phyloP scores from a whole-genome alignment of 2,888 invertebrate genomes.

The Quadroppia sp. region DNA sequence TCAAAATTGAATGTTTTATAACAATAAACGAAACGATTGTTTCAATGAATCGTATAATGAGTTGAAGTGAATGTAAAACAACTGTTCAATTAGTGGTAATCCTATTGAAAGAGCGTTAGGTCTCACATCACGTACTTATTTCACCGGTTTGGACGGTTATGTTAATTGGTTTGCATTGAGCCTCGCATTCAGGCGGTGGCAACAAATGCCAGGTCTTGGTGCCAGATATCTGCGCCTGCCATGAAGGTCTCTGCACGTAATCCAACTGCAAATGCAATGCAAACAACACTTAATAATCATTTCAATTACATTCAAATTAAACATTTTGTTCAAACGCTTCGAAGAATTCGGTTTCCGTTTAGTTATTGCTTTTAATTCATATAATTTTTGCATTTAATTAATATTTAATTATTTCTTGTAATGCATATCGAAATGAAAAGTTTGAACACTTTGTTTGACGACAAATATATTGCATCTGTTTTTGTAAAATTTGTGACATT shows the following conservation, averaged over 20 bases:
- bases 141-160: conserved; percentile 80
- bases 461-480: too few species aligned
- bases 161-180: conserved; percentile 66
- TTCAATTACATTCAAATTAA: not conserved
- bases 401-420: too few species aligned
- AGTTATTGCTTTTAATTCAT: not conserved
- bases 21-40: not conserved
- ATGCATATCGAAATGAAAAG: too few species aligned
- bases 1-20: not conserved
- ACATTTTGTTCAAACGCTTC: not conserved
- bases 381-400: too few species aligned
- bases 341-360: not conserved
- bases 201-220: conserved; percentile 77
- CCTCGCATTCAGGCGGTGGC: conserved; percentile 81
- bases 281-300: not conserved
- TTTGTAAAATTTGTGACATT: too few species aligned
- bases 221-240: conserved; percentile 86
- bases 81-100: not conserved
- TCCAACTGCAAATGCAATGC: conserved; percentile 63
- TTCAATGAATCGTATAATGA: too few species aligned
- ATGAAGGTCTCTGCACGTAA: conserved; percentile 82
- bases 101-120: not conserved
- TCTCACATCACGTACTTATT: conserved; percentile 60
- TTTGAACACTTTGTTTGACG: too few species aligned
- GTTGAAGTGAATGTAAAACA: not conserved